These are phyloP conservation scores for Charadrius vociferus DNA, from an alignment of 2,113 vertebrate genomes.

Conservation along the genomic window DNA sequence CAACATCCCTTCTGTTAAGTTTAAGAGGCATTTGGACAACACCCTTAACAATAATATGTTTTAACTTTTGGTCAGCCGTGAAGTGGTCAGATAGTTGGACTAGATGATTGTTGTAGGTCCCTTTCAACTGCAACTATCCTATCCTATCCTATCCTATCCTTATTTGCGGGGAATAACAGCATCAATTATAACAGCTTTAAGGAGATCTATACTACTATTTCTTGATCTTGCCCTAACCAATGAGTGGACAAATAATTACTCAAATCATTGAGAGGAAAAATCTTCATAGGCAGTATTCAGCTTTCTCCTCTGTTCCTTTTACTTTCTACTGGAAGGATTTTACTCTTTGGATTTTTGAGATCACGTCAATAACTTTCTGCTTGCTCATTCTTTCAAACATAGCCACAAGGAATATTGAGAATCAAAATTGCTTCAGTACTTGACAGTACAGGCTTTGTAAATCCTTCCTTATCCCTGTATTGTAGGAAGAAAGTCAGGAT, in stretches of 20 bases:
- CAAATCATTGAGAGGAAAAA: neutral
- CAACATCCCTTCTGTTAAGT: neutral
- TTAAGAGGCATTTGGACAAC: neutral
- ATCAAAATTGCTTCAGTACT: conserved; percentile 19
- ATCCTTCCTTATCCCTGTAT: conserved; percentile 42
- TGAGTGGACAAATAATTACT: neutral
- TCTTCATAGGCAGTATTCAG: neutral
- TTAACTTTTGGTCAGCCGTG: neutral
- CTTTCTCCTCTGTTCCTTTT: neutral
- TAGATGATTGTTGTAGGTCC: too few species aligned
- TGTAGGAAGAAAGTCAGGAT: conserved; percentile 14
- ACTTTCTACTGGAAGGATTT: neutral
- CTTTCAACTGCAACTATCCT: neutral
- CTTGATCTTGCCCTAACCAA: neutral
- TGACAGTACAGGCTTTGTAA: neutral
- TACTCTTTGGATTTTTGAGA: neutral
- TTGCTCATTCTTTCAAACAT: neutral
- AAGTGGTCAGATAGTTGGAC: neutral
- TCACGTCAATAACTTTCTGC: neutral
- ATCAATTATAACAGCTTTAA: neutral
- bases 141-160: neutral
- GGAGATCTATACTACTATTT: neutral
- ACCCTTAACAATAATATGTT: neutral
- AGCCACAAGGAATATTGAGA: neutral
- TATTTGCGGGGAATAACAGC: neutral